Percentiles rank a stretch among this genome's conserved stretches.
Evolutionary conservation across 2,888 invertebrate species (phyloP).

Genomic region (Campoletis raptor): DNA sequence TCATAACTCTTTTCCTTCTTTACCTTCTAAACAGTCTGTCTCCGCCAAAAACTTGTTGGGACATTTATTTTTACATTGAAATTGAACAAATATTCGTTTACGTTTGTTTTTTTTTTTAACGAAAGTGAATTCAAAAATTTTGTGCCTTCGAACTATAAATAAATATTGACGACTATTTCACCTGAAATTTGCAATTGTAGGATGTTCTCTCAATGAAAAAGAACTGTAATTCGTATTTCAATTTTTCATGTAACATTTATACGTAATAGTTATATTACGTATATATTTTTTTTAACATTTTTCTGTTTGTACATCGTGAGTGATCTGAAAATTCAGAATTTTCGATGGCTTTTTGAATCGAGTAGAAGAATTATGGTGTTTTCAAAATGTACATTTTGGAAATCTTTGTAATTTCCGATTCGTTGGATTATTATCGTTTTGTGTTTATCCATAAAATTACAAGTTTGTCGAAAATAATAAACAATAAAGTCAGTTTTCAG

Average conservation of each 20-base stretch:
- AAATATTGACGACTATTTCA: no score
- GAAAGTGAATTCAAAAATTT: no score
- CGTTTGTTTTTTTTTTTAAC: no score
- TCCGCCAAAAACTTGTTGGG: not conserved
- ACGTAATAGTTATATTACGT: not conserved
- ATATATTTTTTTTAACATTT: not conserved
- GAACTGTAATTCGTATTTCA: not conserved
- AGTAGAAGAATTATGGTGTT: not conserved
- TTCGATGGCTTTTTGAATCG: not conserved
- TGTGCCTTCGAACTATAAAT: no score
- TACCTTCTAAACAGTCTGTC: not conserved
- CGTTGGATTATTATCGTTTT: not conserved
- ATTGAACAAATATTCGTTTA: no score
- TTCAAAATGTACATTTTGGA: not conserved
- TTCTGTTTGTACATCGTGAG: not conserved
- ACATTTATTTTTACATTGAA: not conserved
- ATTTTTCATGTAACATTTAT: not conserved
- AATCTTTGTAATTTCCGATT: not conserved
- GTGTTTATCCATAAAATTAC: no score
- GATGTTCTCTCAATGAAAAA: not conserved
- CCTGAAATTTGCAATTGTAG: not conserved
- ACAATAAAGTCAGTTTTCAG: not conserved
- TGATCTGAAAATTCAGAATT: not conserved
- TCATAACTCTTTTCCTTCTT: not conserved
- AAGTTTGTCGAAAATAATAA: not conserved